phyloP scores from a whole-genome alignment of 2,113 vertebrate species.

The Phyllostomus hastatus region DNA sequence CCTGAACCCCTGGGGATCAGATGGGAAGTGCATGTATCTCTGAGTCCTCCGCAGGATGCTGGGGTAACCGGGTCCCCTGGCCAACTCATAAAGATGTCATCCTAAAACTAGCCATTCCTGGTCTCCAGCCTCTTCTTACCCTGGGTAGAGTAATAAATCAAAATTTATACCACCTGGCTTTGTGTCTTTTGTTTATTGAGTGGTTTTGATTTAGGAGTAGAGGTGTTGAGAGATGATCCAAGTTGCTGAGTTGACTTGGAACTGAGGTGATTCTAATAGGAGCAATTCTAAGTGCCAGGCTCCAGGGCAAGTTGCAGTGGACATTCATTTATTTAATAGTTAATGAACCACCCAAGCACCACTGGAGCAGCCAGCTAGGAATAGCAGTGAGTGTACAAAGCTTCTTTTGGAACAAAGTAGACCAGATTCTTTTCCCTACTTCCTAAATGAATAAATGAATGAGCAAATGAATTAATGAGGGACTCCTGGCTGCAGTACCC shows the following conservation, averaged over 20 bases:
- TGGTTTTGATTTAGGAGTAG: background rate
- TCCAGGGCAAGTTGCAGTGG: background rate
- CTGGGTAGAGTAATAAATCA: background rate
- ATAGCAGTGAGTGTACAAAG: background rate
- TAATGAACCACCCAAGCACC: background rate
- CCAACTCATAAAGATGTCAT: background rate
- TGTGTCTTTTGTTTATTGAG: background rate
- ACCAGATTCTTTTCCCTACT: background rate
- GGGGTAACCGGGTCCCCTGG: background rate
- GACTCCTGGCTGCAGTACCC: too few relatives aligned
- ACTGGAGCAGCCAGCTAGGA: background rate
- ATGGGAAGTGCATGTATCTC: background rate
- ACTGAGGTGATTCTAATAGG: background rate
- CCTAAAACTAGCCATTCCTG: background rate
- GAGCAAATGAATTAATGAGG: background rate
- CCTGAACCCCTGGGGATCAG: background rate
- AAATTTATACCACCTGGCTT: background rate
- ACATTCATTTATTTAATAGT: background rate
- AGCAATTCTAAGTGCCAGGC: background rate
- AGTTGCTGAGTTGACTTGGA: background rate
- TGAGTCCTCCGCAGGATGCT: background rate
- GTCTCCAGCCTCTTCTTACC: background rate
- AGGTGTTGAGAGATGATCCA: background rate
- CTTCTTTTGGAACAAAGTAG: background rate
- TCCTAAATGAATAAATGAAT: background rate